phyloP scores from a whole-genome alignment of 2,888 invertebrate genomes.

The Erebia palarica region DNA sequence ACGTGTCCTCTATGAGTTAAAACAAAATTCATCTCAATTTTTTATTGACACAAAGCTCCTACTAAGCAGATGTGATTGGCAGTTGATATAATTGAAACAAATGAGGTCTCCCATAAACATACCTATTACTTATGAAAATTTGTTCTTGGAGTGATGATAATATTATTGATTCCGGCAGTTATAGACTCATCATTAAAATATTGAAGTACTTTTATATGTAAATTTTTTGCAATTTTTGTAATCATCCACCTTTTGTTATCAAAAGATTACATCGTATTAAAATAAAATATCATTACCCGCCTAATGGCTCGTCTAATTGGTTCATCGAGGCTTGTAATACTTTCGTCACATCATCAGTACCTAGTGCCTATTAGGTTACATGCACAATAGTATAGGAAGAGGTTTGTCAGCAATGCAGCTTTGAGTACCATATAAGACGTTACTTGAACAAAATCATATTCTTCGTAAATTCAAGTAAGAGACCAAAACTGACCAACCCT shows the following conservation, averaged over 20 bases:
- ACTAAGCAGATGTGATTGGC: conserved; percentile 13
- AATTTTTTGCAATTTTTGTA: background rate
- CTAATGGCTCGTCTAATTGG: background rate
- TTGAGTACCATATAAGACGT: too few species aligned
- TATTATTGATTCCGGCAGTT: too few species aligned
- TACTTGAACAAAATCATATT: too few species aligned
- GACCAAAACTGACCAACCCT: too few species aligned
- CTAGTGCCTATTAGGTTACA: too few species aligned
- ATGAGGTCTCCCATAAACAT: background rate
- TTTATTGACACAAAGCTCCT: conserved; percentile 3
- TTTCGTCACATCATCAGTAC: background rate
- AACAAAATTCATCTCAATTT: background rate
- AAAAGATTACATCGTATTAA: background rate
- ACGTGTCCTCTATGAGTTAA: background rate
- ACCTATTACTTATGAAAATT: background rate
- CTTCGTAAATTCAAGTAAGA: too few species aligned
- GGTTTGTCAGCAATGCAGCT: too few species aligned
- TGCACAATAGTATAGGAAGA: too few species aligned
- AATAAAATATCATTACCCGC: background rate
- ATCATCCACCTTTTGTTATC: background rate
- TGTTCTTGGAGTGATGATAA: too few species aligned
- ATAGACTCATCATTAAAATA: background rate
- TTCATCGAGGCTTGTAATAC: background rate
- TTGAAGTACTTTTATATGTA: background rate
- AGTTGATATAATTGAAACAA: conserved; percentile 1